Base-by-base conservation (phyloP, 2,888 invertebrate species). In the Thymelicus acteon region DNA sequence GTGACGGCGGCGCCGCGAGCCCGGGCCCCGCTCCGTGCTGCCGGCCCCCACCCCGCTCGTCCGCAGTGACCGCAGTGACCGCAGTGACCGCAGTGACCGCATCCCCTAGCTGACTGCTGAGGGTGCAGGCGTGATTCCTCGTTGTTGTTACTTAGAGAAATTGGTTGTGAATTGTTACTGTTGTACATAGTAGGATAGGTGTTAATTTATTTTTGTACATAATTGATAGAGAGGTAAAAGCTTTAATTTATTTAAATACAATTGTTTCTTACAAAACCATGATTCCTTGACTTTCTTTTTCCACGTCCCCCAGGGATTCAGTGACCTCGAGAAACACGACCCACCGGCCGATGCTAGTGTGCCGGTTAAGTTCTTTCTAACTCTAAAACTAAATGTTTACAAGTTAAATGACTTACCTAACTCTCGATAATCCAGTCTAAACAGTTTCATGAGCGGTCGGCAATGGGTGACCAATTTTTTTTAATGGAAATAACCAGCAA, bases 91-190 rank as follows among this genome's bases (percentile, higher is more conserved):
- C 49, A 72, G 72, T 72, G 74, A 73, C 63, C n/a, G 71, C 60
- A 57, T 47, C 62, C 57, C 57, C 68, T 75, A 74, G 75, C 65
- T 76, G 72, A 72, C 75, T 75, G 57, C 72, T 65, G 70, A 61
- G 52, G 67, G 68, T 54, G 54, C 63, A 40, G 15, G 52, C 54
- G 68, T 60, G 67, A 54, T 63, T 63, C 60, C 19, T 64, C 65
- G 62, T 72, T 67, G 69, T 71, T 69, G 54, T 67, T 71, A 75
- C 76, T 78, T 77, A 76, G 77, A 75, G 44, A 75, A 74, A 74
- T 74, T 76, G 79, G 76, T 75, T 76, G 78, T 77, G 78, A 75
- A 64, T 49, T 48, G 57, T 69, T 63, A 52, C 31, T 69, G 44
- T 48, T 72, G 62, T 69, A 72, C 37, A 54, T 65, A 54, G 31